A percentile compares a stretch with the other conserved stretches of the same genome.
Conservation (phyloP, 2,797 vertebrate genomes). For the Uromys caudimaculatus region DNA sequence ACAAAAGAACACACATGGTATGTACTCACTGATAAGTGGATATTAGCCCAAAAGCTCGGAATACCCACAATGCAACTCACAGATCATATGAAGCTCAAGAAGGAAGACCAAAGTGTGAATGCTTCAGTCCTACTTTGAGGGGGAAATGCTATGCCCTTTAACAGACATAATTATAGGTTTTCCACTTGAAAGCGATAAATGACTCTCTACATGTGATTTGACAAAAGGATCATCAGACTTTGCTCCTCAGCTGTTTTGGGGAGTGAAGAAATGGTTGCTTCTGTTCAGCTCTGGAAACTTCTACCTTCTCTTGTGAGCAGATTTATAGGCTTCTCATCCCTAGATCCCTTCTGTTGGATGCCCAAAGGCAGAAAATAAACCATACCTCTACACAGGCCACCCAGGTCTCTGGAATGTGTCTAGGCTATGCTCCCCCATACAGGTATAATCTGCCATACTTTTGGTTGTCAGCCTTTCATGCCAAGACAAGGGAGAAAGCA, state of each 20-base stretch:
- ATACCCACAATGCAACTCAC: neutral
- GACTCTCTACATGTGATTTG: conserved; percentile 63
- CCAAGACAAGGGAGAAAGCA: conserved; percentile 9
- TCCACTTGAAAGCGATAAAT: conserved; percentile 77
- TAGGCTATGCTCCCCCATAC: neutral
- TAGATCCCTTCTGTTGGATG: neutral
- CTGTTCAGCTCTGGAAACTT: conserved; percentile 36
- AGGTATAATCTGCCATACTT: neutral
- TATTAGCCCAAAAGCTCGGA: neutral
- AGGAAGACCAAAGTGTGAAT: neutral
- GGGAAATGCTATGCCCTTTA: conserved; percentile 57
- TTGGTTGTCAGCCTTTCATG: conserved; percentile 7
- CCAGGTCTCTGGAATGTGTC: conserved; percentile 51
- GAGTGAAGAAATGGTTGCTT: conserved; percentile 64
- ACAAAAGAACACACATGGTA: neutral
- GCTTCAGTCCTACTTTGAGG: neutral
- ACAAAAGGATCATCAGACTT: conserved; percentile 78
- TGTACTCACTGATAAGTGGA: neutral
- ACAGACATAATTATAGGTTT: conserved; percentile 76
- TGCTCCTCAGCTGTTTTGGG: neutral
- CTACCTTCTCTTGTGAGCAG: conserved; percentile 34
- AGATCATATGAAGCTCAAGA: neutral
- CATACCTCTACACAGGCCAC: conserved; percentile 8
- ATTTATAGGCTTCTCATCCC: neutral
- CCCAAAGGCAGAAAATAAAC: neutral